These are phyloP conservation scores for Zootermopsis nevadensis DNA, from an alignment of 2,888 invertebrate genomes.

Conservation along the genomic window DNA sequence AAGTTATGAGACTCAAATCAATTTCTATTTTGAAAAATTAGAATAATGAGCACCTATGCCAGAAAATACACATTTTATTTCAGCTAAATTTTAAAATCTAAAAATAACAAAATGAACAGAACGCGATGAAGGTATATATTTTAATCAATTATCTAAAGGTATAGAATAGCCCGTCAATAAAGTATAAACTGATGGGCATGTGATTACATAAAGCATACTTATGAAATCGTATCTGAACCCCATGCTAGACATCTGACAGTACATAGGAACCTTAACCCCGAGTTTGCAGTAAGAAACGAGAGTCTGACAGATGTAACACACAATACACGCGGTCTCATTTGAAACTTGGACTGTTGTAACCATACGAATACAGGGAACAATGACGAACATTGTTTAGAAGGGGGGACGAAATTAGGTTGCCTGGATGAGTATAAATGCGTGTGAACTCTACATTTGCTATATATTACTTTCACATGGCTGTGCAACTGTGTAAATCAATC, in stretches of 20 bases:
- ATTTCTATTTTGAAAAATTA: too few species aligned
- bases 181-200: too few species aligned
- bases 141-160: too few species aligned
- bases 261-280: background rate
- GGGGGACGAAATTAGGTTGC: background rate
- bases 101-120: too few species aligned
- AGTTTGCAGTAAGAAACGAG: background rate
- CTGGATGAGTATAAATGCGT: background rate
- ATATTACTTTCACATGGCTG: slow-evolving; percentile 1
- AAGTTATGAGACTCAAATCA: too few species aligned
- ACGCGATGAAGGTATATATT: too few species aligned
- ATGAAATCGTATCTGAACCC: background rate
- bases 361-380: background rate
- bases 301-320: background rate
- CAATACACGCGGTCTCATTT: slow-evolving; percentile 26
- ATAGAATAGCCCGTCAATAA: too few species aligned
- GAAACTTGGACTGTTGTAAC: background rate
- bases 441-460: slow-evolving; percentile 25
- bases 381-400: background rate
- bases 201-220: too few species aligned
- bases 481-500: background rate
- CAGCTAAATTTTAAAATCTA: too few species aligned
- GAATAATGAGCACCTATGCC: too few species aligned
- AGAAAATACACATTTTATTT: too few species aligned
- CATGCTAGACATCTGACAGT: background rate